These are phyloP conservation scores for Drosophila albomicans DNA, from an alignment of 1,140 invertebrate species.

Conservation along the genomic window DNA sequence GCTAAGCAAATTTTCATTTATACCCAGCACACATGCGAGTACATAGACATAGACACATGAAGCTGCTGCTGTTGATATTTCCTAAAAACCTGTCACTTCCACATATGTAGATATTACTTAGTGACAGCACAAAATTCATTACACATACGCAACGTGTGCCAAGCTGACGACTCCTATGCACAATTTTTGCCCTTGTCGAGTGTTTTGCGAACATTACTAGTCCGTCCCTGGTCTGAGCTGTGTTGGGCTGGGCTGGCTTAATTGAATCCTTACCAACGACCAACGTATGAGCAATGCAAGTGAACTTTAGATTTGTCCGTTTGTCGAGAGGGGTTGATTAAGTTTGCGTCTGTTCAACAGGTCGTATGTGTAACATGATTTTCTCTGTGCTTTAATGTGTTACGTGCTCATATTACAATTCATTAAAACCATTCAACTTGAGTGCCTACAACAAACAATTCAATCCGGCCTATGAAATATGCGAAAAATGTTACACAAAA, in stretches of 20 bases:
- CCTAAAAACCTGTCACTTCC: slow-evolving; percentile 59
- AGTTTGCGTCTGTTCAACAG: slow-evolving; percentile 68
- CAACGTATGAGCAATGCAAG: slow-evolving; percentile 16
- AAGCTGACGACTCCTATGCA: slow-evolving; percentile 26
- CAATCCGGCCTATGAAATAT: background rate
- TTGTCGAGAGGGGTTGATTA: slow-evolving; percentile 58
- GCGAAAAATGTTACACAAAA: background rate
- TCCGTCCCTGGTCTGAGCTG: background rate
- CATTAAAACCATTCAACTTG: slow-evolving; percentile 19
- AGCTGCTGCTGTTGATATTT: slow-evolving; percentile 24
- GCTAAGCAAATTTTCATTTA: slow-evolving; percentile 76
- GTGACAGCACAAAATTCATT: slow-evolving; percentile 60
- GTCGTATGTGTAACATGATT: slow-evolving; percentile 53
- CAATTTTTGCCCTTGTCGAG: slow-evolving; percentile 20
- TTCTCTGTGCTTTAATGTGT: background rate
- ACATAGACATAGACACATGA: background rate
- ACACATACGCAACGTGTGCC: slow-evolving; percentile 61
- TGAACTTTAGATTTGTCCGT: slow-evolving; percentile 7
- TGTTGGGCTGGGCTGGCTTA: slow-evolving; percentile 16
- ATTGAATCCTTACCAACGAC: slow-evolving; percentile 53
- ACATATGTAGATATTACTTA: slow-evolving; percentile 29
- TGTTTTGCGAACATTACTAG: slow-evolving; percentile 55
- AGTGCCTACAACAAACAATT: background rate
- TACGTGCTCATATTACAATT: slow-evolving; percentile 38
- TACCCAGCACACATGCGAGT: slow-evolving; percentile 26